Conservation (phyloP, 2,113 vertebrate species). For the Dryoscopus gambensis region DNA sequence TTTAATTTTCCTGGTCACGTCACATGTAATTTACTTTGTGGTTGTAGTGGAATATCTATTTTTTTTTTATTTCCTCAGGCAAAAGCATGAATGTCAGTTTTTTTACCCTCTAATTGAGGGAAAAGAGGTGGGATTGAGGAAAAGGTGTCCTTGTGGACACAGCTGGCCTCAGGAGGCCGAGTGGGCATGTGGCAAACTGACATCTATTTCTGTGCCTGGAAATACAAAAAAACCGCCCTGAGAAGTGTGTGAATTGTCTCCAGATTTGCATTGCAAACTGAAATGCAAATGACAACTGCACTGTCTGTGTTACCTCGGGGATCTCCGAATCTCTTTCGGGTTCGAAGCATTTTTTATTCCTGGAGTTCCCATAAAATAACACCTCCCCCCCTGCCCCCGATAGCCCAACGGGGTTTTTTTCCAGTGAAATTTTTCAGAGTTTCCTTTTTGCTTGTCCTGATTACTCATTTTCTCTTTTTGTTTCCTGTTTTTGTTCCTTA, state of each 20-base stretch:
- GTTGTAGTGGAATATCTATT: constrained; percentile 21
- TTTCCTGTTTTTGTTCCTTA: constrained; percentile 76
- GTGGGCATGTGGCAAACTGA: constrained; percentile 42
- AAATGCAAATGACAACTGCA: constrained; percentile 72
- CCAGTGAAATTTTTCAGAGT: constrained; percentile 59
- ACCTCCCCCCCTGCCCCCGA: not conserved
- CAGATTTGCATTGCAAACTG: constrained; percentile 72
- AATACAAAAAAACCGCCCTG: constrained; percentile 45
- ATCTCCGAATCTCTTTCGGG: constrained; percentile 17
- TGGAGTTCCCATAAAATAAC: constrained; percentile 28
- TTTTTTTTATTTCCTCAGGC: constrained; percentile 66
- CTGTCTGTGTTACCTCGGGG: constrained; percentile 55
- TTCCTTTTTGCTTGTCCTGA: constrained; percentile 71
- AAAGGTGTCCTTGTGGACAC: not conserved
- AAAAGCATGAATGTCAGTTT: constrained; percentile 68
- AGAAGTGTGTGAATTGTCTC: constrained; percentile 64
- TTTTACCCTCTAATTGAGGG: not conserved
- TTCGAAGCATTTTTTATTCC: constrained; percentile 36
- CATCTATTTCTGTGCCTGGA: constrained; percentile 71
- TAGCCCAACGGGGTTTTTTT: not conserved
- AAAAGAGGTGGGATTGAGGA: not conserved
- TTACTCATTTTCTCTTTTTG: constrained; percentile 81
- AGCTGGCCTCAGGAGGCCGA: not conserved
- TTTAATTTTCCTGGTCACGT: constrained; percentile 25
- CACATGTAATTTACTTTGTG: constrained; percentile 45